Conservation (phyloP, 1,140 invertebrate species). For the Aphidius gifuensis region DNA sequence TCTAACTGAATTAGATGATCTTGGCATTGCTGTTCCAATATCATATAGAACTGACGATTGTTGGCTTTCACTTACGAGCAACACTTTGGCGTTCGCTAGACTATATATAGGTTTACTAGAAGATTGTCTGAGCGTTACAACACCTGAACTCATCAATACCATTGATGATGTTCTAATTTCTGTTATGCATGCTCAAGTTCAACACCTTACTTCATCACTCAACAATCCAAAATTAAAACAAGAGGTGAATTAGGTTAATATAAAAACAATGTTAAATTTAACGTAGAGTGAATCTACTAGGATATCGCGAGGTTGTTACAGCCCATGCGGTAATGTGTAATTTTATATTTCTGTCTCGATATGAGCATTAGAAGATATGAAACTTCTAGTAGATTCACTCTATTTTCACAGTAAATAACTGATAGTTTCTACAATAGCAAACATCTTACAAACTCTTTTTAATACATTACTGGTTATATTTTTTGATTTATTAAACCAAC, state of each 20-base stretch:
- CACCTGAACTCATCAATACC: slow-evolving; percentile 61
- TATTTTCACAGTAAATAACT: too few species aligned
- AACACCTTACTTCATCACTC: slow-evolving; percentile 62
- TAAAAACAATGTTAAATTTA: slow-evolving; percentile 25
- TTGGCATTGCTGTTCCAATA: slow-evolving; percentile 46
- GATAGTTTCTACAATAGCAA: too few species aligned
- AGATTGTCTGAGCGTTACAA: slow-evolving; percentile 67
- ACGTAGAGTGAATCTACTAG: slow-evolving; percentile 24
- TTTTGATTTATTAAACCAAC: too few species aligned
- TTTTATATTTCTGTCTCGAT: too few species aligned
- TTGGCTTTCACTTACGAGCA: slow-evolving; percentile 68
- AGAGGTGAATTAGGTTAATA: slow-evolving; percentile 52
- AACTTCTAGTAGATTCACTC: too few species aligned
- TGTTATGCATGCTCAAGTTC: slow-evolving; percentile 66
- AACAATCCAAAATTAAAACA: slow-evolving; percentile 57
- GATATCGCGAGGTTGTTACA: too few species aligned
- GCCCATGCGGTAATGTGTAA: too few species aligned
- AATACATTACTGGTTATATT: too few species aligned
- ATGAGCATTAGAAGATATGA: too few species aligned
- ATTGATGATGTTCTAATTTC: slow-evolving; percentile 64
- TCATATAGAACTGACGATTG: slow-evolving; percentile 58
- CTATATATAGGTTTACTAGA: slow-evolving; percentile 65
- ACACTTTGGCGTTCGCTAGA: slow-evolving; percentile 69
- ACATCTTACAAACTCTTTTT: too few species aligned
- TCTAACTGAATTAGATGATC: slow-evolving; percentile 51